Evolutionary conservation across 92 coral and sea anemone genomes (phyloP), one percentile per base, ranked within the genome.

Genomic region (Virgularia gustaviana): DNA sequence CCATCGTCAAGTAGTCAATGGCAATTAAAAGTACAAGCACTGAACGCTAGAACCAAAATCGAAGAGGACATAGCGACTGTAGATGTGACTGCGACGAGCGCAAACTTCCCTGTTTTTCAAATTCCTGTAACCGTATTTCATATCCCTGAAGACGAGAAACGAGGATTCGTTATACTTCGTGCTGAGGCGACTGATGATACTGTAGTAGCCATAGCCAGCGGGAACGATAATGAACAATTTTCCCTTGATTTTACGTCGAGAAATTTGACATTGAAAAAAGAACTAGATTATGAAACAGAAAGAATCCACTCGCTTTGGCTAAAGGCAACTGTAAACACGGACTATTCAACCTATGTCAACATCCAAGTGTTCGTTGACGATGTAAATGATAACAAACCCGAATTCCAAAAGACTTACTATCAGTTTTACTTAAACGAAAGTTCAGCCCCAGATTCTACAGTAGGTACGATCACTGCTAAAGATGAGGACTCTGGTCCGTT

Each of bases 181-280:
- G 87, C 86, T 23, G 90, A 94, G 55, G 99, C 98, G 7, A 89
- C 96, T 7, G 96, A 88, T 2, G 88, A 89, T 38, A 81, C 88
- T 2, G 63, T 73, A 22, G 86, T 84, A 38, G 80, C 79, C 73
- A 84, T 94, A 44, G 96, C 94, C 8, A 96, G 90, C 10, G 99
- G 99, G 4, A 85, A 94, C 64, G 56, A 67, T 15, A 87, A 85
- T 31, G 79, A 76, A 29, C 87, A 51, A 36, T 94, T 94, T 59
- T 81, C 83, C 11, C 73, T 94, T 3, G 89, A 85, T 54, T 76
- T 83, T 11, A 86, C 87, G 10, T 71, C 54, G 22, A 90, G 96
- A 44, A 77, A 62, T 61, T 52, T 94, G 27, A 82, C 57, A 18
- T 66, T 89, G 54, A 83, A 49, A 56, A 87, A 75, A 10, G 63